Base-by-base conservation (phyloP, 64 coral and sea anemone species). In the Pocillopora verrucosa region DNA sequence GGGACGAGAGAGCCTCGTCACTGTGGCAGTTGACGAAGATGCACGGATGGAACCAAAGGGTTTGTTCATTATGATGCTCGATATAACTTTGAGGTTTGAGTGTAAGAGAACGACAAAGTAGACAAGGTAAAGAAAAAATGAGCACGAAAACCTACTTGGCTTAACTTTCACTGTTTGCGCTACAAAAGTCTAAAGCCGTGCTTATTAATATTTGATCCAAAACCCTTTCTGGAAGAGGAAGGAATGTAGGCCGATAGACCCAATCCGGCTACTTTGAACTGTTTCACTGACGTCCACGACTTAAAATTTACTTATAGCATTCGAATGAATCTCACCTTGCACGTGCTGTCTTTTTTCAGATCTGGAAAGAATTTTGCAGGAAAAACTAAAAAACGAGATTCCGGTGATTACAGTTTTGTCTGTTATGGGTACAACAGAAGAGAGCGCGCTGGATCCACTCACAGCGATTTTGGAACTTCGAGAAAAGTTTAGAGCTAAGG, bases 361-460 rank as follows among this genome's bases (percentile, higher is more conserved):
- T 15, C 36, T 90, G 11, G 25, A 57, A 37, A 60, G 79, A 41
- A 11, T 89, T 77, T 80, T 96, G 3, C 16, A 80, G 16, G 11
- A 62, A 20, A 76, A 92, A 60, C 74, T 92, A 14, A 22, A 61
- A 11, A 16, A 87, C 0, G 57, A 86, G 22, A 61, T 90, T 20
- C 65, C 87, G 15, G 86, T 84, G 4, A 72, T 82, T 3, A 67
- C 86, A 20, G 95, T 97, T 36, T 85, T 93, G 9, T 84, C 88
- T 9, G 78, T 97, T 0, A 93, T 97, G 91, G 95, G 95, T 22
- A 97, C 91, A 13, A 97, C 95, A 10, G 95, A 97, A 76, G 95
- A 97, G 76, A 97, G 95, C 38, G 91, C 95, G 2, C 41, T 97
- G 25, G 95, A 97, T 86, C 95, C 95, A 7, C 63, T 97, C 7